Conservation (phyloP, 2,888 invertebrate species). For the Dysmachus trigonus region DNA sequence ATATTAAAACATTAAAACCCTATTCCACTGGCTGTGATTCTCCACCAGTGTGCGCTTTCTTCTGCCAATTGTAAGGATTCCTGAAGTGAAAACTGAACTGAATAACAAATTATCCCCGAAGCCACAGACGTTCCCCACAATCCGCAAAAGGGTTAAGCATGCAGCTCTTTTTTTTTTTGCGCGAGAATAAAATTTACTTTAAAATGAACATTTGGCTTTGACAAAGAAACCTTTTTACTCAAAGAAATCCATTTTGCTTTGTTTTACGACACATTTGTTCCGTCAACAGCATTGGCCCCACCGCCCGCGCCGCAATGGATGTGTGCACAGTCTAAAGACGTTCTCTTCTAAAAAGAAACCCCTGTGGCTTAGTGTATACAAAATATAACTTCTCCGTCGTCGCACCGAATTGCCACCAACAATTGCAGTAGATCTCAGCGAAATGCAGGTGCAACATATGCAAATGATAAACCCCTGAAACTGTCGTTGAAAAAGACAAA, state of each 20-base stretch:
- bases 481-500: background rate
- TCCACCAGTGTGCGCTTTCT: background rate
- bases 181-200: background rate
- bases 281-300: background rate
- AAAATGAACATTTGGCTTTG: background rate
- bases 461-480: background rate
- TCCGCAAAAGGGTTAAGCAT: background rate
- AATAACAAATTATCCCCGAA: background rate
- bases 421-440: background rate
- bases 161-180: background rate
- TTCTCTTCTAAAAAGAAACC: background rate
- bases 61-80: background rate
- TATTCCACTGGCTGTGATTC: background rate
- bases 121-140: background rate
- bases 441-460: slow-evolving; percentile 1
- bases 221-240: background rate
- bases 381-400: background rate
- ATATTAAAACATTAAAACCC: too few species aligned
- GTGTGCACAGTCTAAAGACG: background rate
- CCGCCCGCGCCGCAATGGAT: too few species aligned
- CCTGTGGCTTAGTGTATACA: background rate
- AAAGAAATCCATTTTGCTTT: background rate
- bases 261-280: background rate
- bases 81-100: background rate
- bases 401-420: background rate